A percentile compares a stretch with the other conserved stretches of the same genome.
phyloP scores from a whole-genome alignment of 1,140 invertebrate genomes.

The Agraylea sexmaculata region DNA sequence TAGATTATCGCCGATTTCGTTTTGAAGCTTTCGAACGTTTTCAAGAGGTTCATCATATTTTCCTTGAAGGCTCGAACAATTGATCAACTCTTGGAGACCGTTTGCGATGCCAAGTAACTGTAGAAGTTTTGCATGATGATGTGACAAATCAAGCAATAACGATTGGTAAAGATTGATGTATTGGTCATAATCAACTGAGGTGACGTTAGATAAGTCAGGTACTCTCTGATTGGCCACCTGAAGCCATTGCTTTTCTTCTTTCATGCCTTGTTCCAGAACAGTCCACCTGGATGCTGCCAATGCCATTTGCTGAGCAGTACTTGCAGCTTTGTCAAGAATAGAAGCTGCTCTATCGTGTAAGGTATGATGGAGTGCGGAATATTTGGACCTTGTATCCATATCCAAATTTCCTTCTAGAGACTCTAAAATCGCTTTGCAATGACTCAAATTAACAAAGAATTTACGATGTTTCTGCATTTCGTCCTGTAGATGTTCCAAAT shows the following conservation, averaged over 20 bases:
- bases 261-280: constrained; percentile 64
- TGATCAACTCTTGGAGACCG: constrained; percentile 58
- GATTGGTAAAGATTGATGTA: constrained; percentile 74
- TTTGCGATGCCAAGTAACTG: constrained; percentile 60
- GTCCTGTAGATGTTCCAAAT: constrained; percentile 65
- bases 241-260: constrained; percentile 70
- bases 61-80: constrained; percentile 58
- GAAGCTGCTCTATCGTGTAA: constrained; percentile 59
- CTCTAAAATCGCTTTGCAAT: constrained; percentile 71
- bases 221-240: constrained; percentile 68
- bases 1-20: constrained; percentile 59
- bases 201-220: constrained; percentile 63
- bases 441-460: constrained; percentile 77
- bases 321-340: constrained; percentile 66
- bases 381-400: constrained; percentile 57
- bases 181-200: constrained; percentile 68
- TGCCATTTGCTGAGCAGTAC: constrained; percentile 67
- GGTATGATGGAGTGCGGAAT: constrained; percentile 61
- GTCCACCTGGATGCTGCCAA: constrained; percentile 73
- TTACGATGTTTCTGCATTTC: constrained; percentile 81
- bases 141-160: constrained; percentile 59
- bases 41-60: constrained; percentile 56
- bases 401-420: constrained; percentile 75
- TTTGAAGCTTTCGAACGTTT: constrained; percentile 54
- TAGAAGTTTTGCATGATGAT: constrained; percentile 62